phyloP scores from a whole-genome alignment of 2,797 vertebrate genomes.

The Knipowitschia caucasica region DNA sequence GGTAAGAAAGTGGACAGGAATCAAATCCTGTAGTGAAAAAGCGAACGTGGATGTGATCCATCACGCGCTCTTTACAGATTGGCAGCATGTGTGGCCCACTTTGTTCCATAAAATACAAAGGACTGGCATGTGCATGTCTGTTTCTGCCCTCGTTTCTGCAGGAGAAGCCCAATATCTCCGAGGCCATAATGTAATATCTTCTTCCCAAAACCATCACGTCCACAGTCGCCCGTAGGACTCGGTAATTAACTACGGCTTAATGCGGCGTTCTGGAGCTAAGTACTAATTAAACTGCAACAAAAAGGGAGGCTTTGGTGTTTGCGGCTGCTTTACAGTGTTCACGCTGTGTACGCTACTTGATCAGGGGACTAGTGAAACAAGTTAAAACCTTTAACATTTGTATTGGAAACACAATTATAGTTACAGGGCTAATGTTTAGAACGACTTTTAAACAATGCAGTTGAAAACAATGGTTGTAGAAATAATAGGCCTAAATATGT shows the following conservation, averaged over 20 bases:
- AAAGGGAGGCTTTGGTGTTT: conserved; percentile 2
- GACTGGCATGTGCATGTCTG: conserved; percentile 14
- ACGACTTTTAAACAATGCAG: conserved; percentile 1
- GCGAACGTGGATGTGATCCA: conserved; percentile 57
- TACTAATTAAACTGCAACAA: conserved; percentile 35
- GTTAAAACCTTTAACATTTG: conserved; percentile 6
- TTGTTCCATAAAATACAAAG: conserved; percentile 61
- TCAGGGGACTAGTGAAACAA: conserved; percentile 5
- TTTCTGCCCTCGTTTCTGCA: conserved; percentile 14
- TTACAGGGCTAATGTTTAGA: conserved; percentile 6
- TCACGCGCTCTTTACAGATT: conserved; percentile 57
- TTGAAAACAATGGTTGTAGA: background rate
- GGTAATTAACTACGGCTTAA: conserved; percentile 38
- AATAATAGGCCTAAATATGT: conserved; percentile 2
- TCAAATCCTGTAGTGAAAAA: conserved; percentile 13
- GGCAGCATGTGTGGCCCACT: conserved; percentile 66
- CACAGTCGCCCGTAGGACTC: conserved; percentile 14
- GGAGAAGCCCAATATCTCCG: conserved; percentile 16
- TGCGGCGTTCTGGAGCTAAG: conserved; percentile 28
- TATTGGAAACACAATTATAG: background rate
- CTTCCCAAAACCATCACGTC: conserved; percentile 25
- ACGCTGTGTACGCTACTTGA: background rate
- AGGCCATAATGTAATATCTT: conserved; percentile 26
- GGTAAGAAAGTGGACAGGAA: conserved; percentile 6
- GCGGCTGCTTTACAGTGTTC: conserved; percentile 3